Conservation (phyloP, 2,113 vertebrate genomes). For the Scomber japonicus region DNA sequence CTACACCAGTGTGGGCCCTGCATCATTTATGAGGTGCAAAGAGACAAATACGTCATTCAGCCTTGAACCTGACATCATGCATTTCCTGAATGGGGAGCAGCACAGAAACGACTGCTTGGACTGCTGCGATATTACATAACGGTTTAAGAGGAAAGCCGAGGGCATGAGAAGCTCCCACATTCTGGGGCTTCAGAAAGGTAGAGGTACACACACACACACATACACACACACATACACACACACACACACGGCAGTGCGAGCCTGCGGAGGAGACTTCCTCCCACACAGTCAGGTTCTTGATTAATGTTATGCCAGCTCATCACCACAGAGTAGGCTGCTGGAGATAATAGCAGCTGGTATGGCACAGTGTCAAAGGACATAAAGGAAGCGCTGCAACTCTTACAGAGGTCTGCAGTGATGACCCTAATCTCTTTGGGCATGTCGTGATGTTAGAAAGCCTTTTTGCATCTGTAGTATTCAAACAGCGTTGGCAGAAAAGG, state of each 20-base stretch:
- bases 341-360: constrained; percentile 65
- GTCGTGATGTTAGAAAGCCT: constrained; percentile 30
- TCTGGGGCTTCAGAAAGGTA: constrained; percentile 50
- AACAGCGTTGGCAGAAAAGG: constrained; percentile 3
- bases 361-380: constrained; percentile 46
- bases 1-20: neutral
- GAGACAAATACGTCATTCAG: neutral
- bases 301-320: constrained; percentile 73
- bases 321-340: constrained; percentile 56
- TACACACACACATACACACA: too few species aligned
- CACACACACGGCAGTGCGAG: constrained; percentile 1
- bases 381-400: constrained; percentile 21
- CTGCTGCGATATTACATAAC: constrained; percentile 58
- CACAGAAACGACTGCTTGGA: neutral
- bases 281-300: constrained; percentile 60
- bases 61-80: constrained; percentile 24
- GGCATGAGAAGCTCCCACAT: constrained; percentile 54
- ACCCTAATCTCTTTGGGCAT: constrained; percentile 50
- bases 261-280: constrained; percentile 70
- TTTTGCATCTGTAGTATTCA: constrained; percentile 18
- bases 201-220: constrained; percentile 7
- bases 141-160: constrained; percentile 25
- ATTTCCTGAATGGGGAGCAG: constrained; percentile 17
- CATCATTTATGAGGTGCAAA: neutral
- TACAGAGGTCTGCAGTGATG: constrained; percentile 26